Base-by-base conservation (phyloP, 1,140 invertebrate genomes). In the Plodia interpunctella region DNA sequence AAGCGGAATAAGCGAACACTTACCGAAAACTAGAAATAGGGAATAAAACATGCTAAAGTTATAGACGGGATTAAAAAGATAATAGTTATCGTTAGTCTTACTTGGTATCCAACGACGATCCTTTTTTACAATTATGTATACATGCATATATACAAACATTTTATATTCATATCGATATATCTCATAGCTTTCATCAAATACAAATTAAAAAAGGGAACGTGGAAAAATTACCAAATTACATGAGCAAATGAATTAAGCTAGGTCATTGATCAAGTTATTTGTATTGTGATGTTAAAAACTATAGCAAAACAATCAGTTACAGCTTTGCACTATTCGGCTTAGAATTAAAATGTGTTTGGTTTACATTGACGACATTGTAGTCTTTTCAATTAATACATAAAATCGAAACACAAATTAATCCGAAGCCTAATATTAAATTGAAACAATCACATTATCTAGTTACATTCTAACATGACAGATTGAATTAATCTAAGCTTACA, bases 31-130 rank as follows among this genome's bases (percentile, higher is more conserved):
- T 57, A 72, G 54, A 67, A 54, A 68, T 65, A 59, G 50, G 57
- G 57, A 65, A 69, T 58, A 60, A 62, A 74, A 62, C 80, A 85
- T 84, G 83, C 81, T 69, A 68, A 76, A 68, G 63, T 67, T 64
- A 63, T 70, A 72, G 66, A 72, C 66, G 76, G 81, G 78, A 79
- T 56, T 67, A 68, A 67, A 72, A 74, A 68, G 61, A 76, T 69
- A 66, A 74, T n/a, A 80, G 72, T 74, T 74, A 62, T 72, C 71
- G 74, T 75, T 65, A 76, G 70, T 80, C 83, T 88, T 83, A 88
- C 85, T 85, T 83, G 82, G 70, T 78, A 69, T 88, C 83, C 86
- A 86, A 85, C 86, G 86, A 88, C 86, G 86, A 87, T 88, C 85
- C 81, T 83, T 76, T 65, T 72, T 86, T 78, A 83, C 76, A 84